phyloP scores from a whole-genome alignment of 2,888 invertebrate species.

The Bellardia bayeri region DNA sequence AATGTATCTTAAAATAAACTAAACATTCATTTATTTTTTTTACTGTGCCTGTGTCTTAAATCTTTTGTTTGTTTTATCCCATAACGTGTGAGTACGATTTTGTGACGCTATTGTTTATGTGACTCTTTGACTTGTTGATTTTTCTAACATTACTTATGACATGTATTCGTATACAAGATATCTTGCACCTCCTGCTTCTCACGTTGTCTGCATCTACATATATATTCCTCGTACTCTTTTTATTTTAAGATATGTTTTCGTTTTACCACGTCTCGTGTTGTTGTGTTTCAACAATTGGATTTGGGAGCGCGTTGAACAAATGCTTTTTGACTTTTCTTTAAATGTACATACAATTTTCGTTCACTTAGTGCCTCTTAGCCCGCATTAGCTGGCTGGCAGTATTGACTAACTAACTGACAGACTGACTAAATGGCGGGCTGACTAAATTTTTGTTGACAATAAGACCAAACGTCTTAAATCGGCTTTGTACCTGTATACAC shows the following conservation, averaged over 20 bases:
- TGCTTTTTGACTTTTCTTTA: conserved; percentile 47
- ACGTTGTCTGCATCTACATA: conserved; percentile 31
- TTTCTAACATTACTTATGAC: conserved; percentile 67
- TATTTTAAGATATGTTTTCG: conserved; percentile 45
- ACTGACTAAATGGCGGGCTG: conserved; percentile 9
- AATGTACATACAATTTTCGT: conserved; percentile 59
- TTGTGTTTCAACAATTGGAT: conserved; percentile 44
- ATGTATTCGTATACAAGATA: conserved; percentile 63
- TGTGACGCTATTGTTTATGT: conserved; percentile 52
- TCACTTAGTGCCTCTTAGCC: conserved; percentile 54
- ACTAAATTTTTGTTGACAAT: conserved; percentile 35
- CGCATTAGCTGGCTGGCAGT: conserved; percentile 45
- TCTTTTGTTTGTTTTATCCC: conserved; percentile 36
- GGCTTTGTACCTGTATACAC: conserved; percentile 59
- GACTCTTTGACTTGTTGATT: conserved; percentile 72
- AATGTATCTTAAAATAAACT: no score
- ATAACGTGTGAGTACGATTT: not conserved
- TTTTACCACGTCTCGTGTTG: conserved; percentile 37
- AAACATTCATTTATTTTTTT: no score
- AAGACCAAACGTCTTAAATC: conserved; percentile 55
- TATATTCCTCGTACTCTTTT: conserved; percentile 31
- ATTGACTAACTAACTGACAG: not conserved
- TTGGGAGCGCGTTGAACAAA: conserved; percentile 63
- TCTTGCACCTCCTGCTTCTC: conserved; percentile 44
- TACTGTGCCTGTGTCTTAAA: conserved; percentile 44